Conservation (phyloP, 2,888 invertebrate genomes). For the Cryptophagus acutangulus region DNA sequence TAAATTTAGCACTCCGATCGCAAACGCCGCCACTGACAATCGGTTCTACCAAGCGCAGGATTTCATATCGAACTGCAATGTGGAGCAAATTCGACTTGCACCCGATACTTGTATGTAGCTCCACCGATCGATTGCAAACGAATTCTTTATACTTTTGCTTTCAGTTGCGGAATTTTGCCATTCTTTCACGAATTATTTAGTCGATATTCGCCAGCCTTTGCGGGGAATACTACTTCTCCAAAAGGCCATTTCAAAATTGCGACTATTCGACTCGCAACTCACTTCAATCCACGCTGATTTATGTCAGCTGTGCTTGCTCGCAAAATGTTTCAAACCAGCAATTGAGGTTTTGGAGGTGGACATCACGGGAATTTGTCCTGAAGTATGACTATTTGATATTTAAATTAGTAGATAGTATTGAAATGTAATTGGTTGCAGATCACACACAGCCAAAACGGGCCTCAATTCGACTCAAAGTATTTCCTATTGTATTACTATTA, state of each 20-base stretch:
- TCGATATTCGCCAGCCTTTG: constrained; percentile 72
- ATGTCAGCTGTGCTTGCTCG: constrained; percentile 83
- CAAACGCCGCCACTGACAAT: constrained; percentile 49
- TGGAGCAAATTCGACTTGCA: constrained; percentile 83
- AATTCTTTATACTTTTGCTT: too few species aligned
- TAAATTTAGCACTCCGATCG: constrained; percentile 60
- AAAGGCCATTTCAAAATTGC: constrained; percentile 83
- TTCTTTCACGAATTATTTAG: constrained; percentile 69
- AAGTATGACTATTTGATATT: constrained; percentile 55
- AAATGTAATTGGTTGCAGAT: constrained; percentile 28
- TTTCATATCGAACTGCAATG: constrained; percentile 81
- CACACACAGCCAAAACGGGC: constrained; percentile 50
- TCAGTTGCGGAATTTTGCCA: constrained; percentile 89
- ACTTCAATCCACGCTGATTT: constrained; percentile 93
- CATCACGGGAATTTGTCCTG: constrained; percentile 85
- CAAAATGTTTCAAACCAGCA: constrained; percentile 90
- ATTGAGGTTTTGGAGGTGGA: constrained; percentile 83
- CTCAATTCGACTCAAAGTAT: constrained; percentile 79
- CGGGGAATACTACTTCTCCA: constrained; percentile 78
- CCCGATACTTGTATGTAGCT: constrained; percentile 77
- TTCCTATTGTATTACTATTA: constrained; percentile 95
- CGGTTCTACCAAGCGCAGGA: constrained; percentile 73
- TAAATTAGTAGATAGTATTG: constrained; percentile 7
- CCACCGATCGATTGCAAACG: too few species aligned
- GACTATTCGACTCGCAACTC: constrained; percentile 80